Percentiles rank a stretch among this genome's conserved stretches.
These are phyloP conservation scores for Poecilia latipinna DNA, from an alignment of 2,113 vertebrate genomes.

Conservation along the genomic window DNA sequence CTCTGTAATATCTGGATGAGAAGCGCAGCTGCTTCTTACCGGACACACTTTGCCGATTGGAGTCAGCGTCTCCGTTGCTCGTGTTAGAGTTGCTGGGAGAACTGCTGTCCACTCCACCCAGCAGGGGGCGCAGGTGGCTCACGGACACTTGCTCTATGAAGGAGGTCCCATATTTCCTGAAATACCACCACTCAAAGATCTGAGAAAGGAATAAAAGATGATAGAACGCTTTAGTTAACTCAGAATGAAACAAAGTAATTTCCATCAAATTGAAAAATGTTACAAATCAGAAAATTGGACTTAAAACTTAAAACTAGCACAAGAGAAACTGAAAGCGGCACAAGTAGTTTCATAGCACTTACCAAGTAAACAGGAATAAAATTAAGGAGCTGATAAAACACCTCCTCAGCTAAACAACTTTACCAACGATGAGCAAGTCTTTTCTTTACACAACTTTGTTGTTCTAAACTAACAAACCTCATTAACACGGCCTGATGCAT, in stretches of 20 bases:
- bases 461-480: constrained; percentile 1
- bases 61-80: constrained; percentile 91
- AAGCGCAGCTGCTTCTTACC: constrained; percentile 76
- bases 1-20: background rate
- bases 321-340: too few relatives aligned
- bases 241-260: background rate
- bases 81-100: constrained; percentile 88
- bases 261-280: background rate
- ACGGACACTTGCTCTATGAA: constrained; percentile 99
- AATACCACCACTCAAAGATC: constrained; percentile 99
- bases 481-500: constrained; percentile 15
- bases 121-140: constrained; percentile 95
- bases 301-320: too few relatives aligned
- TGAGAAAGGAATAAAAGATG: constrained; percentile 53
- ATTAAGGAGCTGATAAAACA: background rate
- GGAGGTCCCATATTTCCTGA: constrained; percentile 97
- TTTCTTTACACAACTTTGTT: background rate
- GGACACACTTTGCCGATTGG: constrained; percentile 92
- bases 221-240: background rate
- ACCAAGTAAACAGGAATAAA: background rate
- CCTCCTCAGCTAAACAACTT: background rate
- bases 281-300: too few relatives aligned
- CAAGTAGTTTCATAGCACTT: too few relatives aligned
- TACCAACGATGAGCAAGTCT: background rate
- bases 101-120: constrained; percentile 96